Evolutionary conservation across 64 coral and sea anemone genomes (phyloP).

Genomic region (Orbicella faveolata): DNA sequence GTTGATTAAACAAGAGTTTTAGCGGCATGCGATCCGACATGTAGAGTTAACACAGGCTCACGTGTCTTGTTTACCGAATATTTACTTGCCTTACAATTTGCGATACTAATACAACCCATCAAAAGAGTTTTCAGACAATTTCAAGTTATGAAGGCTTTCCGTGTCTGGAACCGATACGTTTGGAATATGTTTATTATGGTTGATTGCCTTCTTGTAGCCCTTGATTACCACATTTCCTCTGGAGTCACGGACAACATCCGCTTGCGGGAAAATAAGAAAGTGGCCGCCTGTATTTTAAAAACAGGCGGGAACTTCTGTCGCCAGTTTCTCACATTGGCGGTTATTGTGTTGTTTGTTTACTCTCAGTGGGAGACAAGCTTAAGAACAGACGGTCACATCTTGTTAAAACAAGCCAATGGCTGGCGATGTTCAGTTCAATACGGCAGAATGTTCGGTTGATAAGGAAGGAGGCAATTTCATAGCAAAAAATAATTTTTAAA

Average conservation of each 20-base stretch:
- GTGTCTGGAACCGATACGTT: background rate
- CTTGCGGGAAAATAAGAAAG: background rate
- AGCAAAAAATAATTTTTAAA: no score
- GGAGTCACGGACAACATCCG: background rate
- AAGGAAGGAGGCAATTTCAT: no score
- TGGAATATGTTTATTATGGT: background rate
- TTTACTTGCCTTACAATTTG: no score
- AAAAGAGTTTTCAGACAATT: no score
- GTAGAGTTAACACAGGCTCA: no score
- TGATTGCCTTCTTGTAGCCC: background rate
- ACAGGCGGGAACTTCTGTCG: background rate
- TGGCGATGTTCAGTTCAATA: no score
- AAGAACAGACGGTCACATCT: no score
- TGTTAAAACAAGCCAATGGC: no score
- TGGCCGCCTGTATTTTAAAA: background rate
- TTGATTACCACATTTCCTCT: background rate
- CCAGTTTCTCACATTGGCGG: background rate
- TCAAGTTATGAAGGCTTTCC: background rate
- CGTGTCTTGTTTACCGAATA: no score
- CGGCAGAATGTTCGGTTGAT: no score
- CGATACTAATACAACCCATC: background rate
- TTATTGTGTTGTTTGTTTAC: background rate
- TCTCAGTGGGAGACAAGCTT: slow-evolving; percentile 5
- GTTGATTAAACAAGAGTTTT: no score
- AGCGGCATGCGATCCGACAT: no score